Evolutionary conservation across 2,888 invertebrate genomes (phyloP), one percentile per base, ranked within the genome.

Genomic region (Habroteleia sp.): DNA sequence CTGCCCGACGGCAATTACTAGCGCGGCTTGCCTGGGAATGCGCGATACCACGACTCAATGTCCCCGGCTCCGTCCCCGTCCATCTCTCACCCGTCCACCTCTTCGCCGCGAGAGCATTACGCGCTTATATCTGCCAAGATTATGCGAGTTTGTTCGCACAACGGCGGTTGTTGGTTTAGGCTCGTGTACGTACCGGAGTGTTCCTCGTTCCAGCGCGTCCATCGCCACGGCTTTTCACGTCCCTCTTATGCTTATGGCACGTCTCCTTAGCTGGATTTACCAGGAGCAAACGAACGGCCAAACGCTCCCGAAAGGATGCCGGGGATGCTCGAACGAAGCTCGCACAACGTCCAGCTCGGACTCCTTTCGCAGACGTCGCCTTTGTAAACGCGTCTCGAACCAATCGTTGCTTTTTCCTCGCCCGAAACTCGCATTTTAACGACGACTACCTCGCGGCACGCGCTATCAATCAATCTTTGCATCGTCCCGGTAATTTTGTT

Each of bases 21-120:
- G 83, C 83, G 82, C 37, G 84, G 85, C 85, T 85, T 85, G 85
- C 84, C 85, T 85, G 85, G 81, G 84, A 85, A 85, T 82, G 84
- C 84, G 85, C 85, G 85, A 84, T 84, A 85, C 83, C 83, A 82
- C 39, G 83, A 42, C 42, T 33, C 25, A 5, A 33, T 25, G 10
- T 31, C 33, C 13, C 20, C 6, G 8, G 1, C 27, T 35, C 20
- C 14, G 41, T 37, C 31, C 25, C 29, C 14, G 48, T 39, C 10
- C n/a, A 8, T 16, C 14, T 37, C 3, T 17, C 27, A 39, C 17
- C 54, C 29, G 14, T 80, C 80, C 82, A 41, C 39, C 37, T 46
- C 54, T 52, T 46, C 10, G 33, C 16, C 13, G 31, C 35, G 20
- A 25, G 56, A 48, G 54, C 58, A 58, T 63, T 63, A 74, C 46